phyloP scores from a whole-genome alignment of 2,797 vertebrate species.

The Oreonectes daqikongensis region DNA sequence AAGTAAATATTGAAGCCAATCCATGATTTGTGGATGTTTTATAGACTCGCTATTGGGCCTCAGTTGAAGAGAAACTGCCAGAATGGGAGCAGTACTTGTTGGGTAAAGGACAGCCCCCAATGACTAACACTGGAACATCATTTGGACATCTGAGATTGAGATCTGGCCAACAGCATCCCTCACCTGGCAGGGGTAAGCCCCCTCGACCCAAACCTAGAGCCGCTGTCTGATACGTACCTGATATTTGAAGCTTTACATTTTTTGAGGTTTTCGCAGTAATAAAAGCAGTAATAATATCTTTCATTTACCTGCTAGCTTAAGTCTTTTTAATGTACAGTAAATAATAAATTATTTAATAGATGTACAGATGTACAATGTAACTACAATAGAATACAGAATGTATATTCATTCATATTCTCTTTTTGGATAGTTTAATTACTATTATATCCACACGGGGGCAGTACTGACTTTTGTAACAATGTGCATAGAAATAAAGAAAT shows the following conservation, averaged over 20 bases:
- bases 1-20: neutral
- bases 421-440: neutral
- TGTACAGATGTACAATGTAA: neutral
- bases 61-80: slow-evolving; percentile 83
- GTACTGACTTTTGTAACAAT: slow-evolving; percentile 32
- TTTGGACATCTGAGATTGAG: slow-evolving; percentile 62
- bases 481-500: neutral
- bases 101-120: slow-evolving; percentile 78
- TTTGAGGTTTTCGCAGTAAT: too few species aligned
- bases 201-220: slow-evolving; percentile 61
- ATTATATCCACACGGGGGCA: slow-evolving; percentile 66
- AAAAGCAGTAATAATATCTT: too few species aligned
- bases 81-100: slow-evolving; percentile 87
- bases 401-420: neutral
- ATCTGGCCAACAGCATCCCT: slow-evolving; percentile 34
- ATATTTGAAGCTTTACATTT: too few species aligned
- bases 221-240: slow-evolving; percentile 31
- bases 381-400: neutral
- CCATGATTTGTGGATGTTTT: slow-evolving; percentile 7
- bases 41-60: slow-evolving; percentile 85
- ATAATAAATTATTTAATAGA: neutral
- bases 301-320: neutral
- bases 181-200: slow-evolving; percentile 58
- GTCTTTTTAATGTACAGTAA: neutral
- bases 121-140: slow-evolving; percentile 63